These are phyloP conservation scores for Pangasius sanitwongsei DNA, from an alignment of 2,797 vertebrate species.

Conservation along the genomic window DNA sequence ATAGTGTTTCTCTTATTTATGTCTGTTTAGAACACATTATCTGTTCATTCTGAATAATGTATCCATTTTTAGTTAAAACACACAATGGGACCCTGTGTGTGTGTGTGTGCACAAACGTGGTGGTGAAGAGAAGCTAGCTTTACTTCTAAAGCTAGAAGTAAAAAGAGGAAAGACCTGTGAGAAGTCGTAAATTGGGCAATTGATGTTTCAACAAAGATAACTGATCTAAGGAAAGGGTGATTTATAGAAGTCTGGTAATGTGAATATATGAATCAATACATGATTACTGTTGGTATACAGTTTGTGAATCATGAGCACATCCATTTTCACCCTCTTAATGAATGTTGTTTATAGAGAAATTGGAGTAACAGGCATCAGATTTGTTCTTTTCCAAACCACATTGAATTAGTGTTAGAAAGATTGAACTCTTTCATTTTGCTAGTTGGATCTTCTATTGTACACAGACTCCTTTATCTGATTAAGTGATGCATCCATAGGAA, in stretches of 20 bases:
- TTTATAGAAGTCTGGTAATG: constrained; percentile 26
- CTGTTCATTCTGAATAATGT: background rate
- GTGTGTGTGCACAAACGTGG: background rate
- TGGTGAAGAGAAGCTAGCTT: background rate
- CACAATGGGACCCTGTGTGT: background rate
- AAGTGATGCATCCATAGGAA: background rate
- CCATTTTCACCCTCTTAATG: constrained; percentile 34
- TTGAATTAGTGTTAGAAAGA: background rate
- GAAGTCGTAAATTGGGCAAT: too few relatives aligned
- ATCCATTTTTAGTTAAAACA: background rate
- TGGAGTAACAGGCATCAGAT: constrained; percentile 22
- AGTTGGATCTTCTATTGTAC: background rate
- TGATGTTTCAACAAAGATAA: constrained; percentile 5
- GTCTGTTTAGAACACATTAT: background rate
- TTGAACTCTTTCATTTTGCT: background rate
- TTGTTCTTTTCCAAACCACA: constrained; percentile 36
- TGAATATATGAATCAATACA: constrained; percentile 46
- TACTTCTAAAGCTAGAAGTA: background rate
- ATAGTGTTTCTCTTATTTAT: background rate
- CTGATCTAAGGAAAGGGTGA: background rate
- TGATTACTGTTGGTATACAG: constrained; percentile 30
- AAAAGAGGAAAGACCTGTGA: background rate
- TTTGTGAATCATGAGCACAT: constrained; percentile 11
- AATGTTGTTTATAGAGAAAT: constrained; percentile 30
- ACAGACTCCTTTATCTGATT: constrained; percentile 14